Conservation (phyloP, 2,888 invertebrate species). For the Colletes collaris region DNA sequence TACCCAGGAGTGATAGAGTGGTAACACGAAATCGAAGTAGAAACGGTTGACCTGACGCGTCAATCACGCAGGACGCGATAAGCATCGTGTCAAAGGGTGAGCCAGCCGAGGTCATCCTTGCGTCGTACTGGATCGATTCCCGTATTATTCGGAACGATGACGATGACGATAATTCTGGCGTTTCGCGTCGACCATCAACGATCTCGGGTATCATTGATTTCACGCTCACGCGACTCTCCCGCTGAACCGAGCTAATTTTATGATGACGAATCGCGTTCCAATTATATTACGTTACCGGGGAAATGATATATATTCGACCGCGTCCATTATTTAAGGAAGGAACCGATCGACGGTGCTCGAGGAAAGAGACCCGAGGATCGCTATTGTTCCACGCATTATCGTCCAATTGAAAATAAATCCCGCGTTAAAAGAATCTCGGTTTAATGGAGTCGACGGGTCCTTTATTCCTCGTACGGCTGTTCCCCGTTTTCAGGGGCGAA, state of each 20-base stretch:
- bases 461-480: too few species aligned
- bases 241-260: conserved; percentile 42
- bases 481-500: too few species aligned
- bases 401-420: too few species aligned
- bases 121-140: conserved; percentile 59
- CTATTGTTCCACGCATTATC: too few species aligned
- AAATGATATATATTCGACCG: conserved; percentile 26
- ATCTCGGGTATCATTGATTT: conserved; percentile 47
- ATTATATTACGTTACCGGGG: conserved; percentile 36
- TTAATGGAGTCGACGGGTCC: too few species aligned
- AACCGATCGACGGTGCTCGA: too few species aligned
- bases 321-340: neutral
- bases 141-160: conserved; percentile 54
- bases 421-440: too few species aligned
- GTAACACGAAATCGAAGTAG: conserved; percentile 56
- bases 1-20: conserved; percentile 48
- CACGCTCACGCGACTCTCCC: conserved; percentile 33
- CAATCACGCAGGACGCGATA: conserved; percentile 57
- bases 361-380: too few species aligned
- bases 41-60: conserved; percentile 52
- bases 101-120: conserved; percentile 51
- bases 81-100: conserved; percentile 67
- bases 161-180: conserved; percentile 56
- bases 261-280: conserved; percentile 51
- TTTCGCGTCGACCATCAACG: conserved; percentile 47